These are phyloP conservation scores for Petrolisthes manimaculis DNA, from an alignment of 2,888 invertebrate genomes.

Conservation along the genomic window DNA sequence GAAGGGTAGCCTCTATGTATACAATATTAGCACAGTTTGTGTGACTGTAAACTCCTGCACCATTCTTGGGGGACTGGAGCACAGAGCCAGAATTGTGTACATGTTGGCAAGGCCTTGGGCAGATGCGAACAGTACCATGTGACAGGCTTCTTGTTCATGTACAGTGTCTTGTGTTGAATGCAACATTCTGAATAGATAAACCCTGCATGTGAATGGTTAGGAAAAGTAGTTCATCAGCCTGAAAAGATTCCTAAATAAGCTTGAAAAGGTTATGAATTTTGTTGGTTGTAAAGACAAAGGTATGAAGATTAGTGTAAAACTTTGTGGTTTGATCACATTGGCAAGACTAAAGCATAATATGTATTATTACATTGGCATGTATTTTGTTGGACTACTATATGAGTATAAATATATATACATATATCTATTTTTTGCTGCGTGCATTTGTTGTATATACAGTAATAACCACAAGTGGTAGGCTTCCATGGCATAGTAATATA, in stretches of 20 bases:
- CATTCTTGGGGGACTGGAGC: conserved; percentile 37
- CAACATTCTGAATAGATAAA: conserved; percentile 58
- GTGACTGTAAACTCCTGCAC: conserved; percentile 33
- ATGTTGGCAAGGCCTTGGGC: conserved; percentile 62
- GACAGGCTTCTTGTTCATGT: conserved; percentile 61
- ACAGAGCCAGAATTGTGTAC: conserved; percentile 56
- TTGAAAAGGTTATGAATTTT: conserved; percentile 52
- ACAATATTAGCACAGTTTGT: conserved; percentile 40
- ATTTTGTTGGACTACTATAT: conserved; percentile 63
- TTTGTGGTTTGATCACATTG: conserved; percentile 49
- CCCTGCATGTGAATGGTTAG: conserved; percentile 61
- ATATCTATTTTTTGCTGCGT: conserved; percentile 64
- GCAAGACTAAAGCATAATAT: conserved; percentile 61
- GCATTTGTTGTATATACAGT: conserved; percentile 63
- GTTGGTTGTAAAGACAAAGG: conserved; percentile 55
- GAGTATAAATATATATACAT: conserved; percentile 59
- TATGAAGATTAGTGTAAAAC: conserved; percentile 42
- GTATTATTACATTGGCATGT: conserved; percentile 60
- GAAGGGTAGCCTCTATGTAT: conserved; percentile 50
- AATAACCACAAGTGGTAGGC: conserved; percentile 48
- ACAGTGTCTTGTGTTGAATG: conserved; percentile 64
- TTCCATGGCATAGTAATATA: conserved; percentile 44
- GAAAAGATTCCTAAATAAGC: conserved; percentile 37
- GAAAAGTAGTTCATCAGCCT: conserved; percentile 54
- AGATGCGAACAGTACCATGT: conserved; percentile 63